Evolutionary conservation across 2,888 invertebrate genomes (phyloP).

Genomic region (Pyrrhosoma nymphula): DNA sequence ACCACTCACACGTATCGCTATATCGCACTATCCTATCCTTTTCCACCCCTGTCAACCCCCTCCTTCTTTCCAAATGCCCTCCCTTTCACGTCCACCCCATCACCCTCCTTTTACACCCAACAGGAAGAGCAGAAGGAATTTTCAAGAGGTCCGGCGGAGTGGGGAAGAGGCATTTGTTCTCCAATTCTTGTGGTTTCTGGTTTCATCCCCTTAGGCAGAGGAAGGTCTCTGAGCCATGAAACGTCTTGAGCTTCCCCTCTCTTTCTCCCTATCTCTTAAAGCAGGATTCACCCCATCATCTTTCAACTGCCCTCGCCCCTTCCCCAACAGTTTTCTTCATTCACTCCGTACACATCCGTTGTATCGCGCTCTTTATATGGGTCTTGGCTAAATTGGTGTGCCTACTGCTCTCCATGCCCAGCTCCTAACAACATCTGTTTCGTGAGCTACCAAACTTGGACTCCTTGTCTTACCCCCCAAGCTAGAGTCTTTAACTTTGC

Average conservation of each 20-base stretch:
- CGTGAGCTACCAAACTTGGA: neutral
- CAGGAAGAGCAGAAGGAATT: neutral
- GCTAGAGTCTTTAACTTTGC: neutral
- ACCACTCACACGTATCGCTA: no score
- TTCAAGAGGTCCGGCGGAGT: neutral
- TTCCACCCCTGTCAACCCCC: neutral
- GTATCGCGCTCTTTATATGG: neutral
- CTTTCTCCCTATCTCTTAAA: neutral
- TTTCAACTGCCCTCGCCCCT: neutral
- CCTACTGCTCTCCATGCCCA: neutral
- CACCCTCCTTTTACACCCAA: neutral
- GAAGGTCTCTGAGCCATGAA: neutral
- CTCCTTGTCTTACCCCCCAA: neutral
- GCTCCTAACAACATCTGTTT: neutral
- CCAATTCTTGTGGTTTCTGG: conserved; percentile 46
- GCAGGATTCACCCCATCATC: neutral
- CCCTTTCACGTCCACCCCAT: neutral
- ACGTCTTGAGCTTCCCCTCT: neutral
- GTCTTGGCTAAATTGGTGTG: neutral
- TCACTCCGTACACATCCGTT: neutral
- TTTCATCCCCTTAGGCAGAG: neutral
- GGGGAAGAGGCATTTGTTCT: conserved; percentile 27
- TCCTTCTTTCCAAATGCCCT: neutral
- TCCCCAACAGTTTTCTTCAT: neutral
- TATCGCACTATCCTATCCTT: no score